phyloP scores from a whole-genome alignment of 2,888 invertebrate species.

The Leucophenga maculata region DNA sequence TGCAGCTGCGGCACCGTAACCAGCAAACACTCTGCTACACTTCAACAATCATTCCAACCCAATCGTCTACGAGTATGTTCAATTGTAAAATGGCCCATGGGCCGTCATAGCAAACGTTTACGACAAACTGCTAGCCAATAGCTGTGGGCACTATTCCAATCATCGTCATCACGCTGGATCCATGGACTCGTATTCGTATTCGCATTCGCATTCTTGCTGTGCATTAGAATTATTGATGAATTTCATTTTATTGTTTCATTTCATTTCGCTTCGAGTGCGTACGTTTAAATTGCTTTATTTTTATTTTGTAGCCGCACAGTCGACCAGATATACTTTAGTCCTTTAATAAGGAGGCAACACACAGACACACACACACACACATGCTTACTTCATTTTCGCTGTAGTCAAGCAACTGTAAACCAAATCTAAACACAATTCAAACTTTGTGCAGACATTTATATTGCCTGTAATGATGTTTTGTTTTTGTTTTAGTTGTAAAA shows the following conservation, averaged over 20 bases:
- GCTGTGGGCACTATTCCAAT: not conserved
- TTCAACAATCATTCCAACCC: not conserved
- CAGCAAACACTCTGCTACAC: not conserved
- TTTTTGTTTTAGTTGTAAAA: not conserved
- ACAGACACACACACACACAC: not conserved
- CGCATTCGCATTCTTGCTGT: not conserved
- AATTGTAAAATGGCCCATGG: not conserved
- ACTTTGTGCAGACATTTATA: conserved; percentile 48
- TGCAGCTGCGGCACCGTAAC: too few relatives aligned
- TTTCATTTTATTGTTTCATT: conserved; percentile 50
- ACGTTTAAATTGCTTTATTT: conserved; percentile 57
- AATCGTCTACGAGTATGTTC: not conserved
- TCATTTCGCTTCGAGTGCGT: conserved; percentile 19
- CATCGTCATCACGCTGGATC: not conserved
- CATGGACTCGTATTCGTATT: not conserved
- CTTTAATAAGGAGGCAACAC: not conserved
- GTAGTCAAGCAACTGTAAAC: conserved; percentile 38
- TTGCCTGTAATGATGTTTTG: conserved; percentile 32
- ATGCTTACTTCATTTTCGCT: conserved; percentile 9
- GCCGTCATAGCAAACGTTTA: too few relatives aligned
- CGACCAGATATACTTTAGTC: too few relatives aligned
- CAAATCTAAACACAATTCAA: conserved; percentile 45
- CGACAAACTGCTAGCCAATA: not conserved
- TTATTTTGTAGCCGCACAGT: conserved; percentile 22
- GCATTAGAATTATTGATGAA: conserved; percentile 57